These are phyloP conservation scores for Aphelocoma californica DNA, from an alignment of 2,797 vertebrate genomes.

Conservation along the genomic window DNA sequence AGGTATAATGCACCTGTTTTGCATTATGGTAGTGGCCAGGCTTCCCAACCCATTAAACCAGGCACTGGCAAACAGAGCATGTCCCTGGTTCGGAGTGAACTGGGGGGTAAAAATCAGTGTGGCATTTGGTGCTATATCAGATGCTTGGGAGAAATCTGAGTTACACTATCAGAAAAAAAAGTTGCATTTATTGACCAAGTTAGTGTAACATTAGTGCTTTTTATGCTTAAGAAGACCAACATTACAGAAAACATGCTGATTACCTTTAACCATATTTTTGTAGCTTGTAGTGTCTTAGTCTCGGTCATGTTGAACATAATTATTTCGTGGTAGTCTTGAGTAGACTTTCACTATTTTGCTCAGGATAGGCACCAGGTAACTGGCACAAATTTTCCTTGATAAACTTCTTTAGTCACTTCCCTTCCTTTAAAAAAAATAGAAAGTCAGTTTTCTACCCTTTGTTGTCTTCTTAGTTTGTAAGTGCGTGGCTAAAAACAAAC, in stretches of 20 bases:
- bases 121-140: background rate
- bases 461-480: background rate
- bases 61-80: accelerated
- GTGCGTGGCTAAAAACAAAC: background rate
- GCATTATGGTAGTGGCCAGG: background rate
- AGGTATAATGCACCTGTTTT: background rate
- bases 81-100: background rate
- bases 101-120: background rate
- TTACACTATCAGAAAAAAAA: background rate
- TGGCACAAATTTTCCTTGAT: background rate
- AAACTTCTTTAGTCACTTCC: background rate
- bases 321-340: background rate
- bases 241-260: background rate
- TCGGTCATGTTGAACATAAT: background rate
- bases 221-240: background rate
- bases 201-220: background rate
- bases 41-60: background rate
- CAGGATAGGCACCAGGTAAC: background rate
- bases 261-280: background rate
- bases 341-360: background rate
- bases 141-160: background rate
- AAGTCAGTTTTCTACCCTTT: background rate
- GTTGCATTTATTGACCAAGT: background rate
- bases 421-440: background rate
- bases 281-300: background rate